Percentiles rank a stretch among this genome's conserved stretches.
These are phyloP conservation scores for Eristalinus sepulchralis DNA, from an alignment of 2,888 invertebrate species.

Conservation along the genomic window DNA sequence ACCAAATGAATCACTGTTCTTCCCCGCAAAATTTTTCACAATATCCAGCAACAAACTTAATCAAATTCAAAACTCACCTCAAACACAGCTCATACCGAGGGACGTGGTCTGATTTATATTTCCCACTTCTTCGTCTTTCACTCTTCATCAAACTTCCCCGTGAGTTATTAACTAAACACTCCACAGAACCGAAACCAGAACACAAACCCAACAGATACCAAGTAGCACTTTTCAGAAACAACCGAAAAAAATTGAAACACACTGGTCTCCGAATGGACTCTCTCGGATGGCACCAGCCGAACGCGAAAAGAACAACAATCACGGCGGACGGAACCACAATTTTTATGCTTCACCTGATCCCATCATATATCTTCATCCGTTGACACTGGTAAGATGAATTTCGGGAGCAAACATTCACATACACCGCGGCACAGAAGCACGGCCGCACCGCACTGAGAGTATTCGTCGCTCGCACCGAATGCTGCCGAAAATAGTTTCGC, in stretches of 20 bases:
- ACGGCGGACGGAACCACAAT: neutral
- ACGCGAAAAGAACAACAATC: neutral
- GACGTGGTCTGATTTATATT: neutral
- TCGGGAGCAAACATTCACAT: neutral
- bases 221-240: neutral
- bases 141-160: neutral
- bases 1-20: neutral
- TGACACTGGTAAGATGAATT: conserved; percentile 10
- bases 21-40: neutral
- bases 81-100: neutral
- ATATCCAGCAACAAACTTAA: neutral
- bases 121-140: neutral
- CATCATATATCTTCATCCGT: conserved; percentile 16
- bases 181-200: neutral
- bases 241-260: neutral
- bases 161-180: neutral
- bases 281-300: neutral
- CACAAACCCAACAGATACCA: neutral
- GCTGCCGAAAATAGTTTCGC: conserved; percentile 7
- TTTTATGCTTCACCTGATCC: neutral
- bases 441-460: neutral
- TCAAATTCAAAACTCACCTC: neutral
- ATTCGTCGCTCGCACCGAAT: neutral
- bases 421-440: neutral
- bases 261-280: neutral